Evolutionary conservation across 1,140 invertebrate species (phyloP).

Genomic region (Alviniconcha marisindica): DNA sequence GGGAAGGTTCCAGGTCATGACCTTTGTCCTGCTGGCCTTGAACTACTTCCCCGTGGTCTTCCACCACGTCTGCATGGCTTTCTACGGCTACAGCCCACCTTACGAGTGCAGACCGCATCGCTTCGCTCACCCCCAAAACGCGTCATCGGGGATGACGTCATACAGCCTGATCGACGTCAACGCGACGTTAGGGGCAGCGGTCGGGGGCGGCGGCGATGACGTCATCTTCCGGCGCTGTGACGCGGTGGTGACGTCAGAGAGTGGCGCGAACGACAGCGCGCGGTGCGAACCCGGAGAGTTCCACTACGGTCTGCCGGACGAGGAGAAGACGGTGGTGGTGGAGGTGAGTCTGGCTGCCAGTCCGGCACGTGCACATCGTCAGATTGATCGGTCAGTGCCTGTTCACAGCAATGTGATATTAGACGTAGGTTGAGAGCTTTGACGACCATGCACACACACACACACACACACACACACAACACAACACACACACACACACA

Average conservation of each 20-base stretch:
- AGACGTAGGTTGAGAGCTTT: too few species aligned
- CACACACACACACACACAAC: too few species aligned
- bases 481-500: too few species aligned
- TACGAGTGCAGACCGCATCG: slow-evolving; percentile 37
- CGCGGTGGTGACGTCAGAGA: background rate
- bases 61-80: slow-evolving; percentile 61
- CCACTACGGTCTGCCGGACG: background rate
- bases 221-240: background rate
- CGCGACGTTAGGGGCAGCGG: background rate
- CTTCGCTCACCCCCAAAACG: background rate
- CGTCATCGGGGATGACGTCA: background rate
- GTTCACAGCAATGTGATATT: too few species aligned
- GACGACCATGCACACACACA: too few species aligned
- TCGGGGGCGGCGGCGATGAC: background rate
- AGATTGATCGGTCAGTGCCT: too few species aligned
- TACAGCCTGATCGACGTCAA: background rate
- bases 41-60: slow-evolving; percentile 62
- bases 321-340: slow-evolving; percentile 8
- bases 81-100: slow-evolving; percentile 51
- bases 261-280: background rate
- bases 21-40: slow-evolving; percentile 55
- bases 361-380: too few species aligned
- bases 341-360: background rate
- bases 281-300: background rate
- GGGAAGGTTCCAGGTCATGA: slow-evolving; percentile 56